These are phyloP conservation scores for Bombus waltoni DNA, from an alignment of 1,140 invertebrate genomes.

Conservation along the genomic window DNA sequence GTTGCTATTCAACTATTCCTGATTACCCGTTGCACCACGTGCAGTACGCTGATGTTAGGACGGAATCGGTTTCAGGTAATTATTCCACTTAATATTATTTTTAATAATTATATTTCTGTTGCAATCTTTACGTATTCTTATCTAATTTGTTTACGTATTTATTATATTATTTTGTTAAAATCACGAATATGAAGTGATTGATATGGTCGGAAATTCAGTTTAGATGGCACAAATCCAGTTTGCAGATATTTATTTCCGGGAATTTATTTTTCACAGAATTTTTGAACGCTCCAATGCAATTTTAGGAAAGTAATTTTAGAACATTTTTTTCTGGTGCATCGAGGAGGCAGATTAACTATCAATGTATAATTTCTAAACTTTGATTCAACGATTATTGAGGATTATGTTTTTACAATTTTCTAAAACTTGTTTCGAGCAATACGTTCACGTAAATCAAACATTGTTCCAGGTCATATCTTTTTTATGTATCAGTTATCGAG, in stretches of 20 bases:
- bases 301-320: background rate
- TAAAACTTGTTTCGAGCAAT: no score
- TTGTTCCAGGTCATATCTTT: background rate
- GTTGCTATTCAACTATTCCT: slow-evolving; percentile 89
- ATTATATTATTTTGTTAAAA: background rate
- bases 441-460: background rate
- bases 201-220: no score
- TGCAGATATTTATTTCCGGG: background rate
- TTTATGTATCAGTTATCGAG: background rate
- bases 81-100: background rate
- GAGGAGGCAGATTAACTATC: no score
- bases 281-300: background rate
- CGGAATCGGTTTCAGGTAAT: slow-evolving; percentile 86
- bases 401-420: background rate
- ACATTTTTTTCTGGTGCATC: background rate
- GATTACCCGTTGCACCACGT: slow-evolving; percentile 85
- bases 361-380: background rate
- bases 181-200: background rate
- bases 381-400: background rate
- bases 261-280: background rate
- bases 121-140: background rate
- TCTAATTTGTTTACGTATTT: background rate
- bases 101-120: background rate
- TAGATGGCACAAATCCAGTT: background rate
- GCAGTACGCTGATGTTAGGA: slow-evolving; percentile 87